Percentiles rank a stretch among this genome's conserved stretches.
These are phyloP conservation scores for Gari tellinella DNA, from an alignment of 2,888 invertebrate genomes.

Conservation along the genomic window DNA sequence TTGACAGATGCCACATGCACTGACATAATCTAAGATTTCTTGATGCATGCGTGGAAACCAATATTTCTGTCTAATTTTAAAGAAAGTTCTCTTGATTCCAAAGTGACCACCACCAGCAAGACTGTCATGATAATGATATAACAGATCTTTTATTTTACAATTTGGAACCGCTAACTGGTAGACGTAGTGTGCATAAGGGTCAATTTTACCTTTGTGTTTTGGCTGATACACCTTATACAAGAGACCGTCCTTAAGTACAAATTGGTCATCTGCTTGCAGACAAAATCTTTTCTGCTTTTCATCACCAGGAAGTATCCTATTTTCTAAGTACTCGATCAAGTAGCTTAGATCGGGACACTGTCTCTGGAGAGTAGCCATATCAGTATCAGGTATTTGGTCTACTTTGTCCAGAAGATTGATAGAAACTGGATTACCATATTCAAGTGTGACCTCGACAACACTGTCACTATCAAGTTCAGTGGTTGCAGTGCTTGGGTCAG, in stretches of 20 bases:
- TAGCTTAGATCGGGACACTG: constrained; percentile 15
- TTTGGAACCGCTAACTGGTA: no score
- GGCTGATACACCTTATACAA: constrained; percentile 20
- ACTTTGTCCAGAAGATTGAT: constrained; percentile 3
- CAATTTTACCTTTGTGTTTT: constrained; percentile 26
- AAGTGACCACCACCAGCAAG: constrained; percentile 33
- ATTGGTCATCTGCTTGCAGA: constrained; percentile 9
- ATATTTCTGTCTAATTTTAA: constrained; percentile 14
- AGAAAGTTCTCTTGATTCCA: constrained; percentile 21
- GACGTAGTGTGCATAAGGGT: constrained; percentile 12
- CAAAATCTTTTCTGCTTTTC: constrained; percentile 18
- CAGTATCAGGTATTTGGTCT: not conserved
- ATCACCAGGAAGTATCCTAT: not conserved
- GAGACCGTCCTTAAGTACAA: constrained; percentile 15
- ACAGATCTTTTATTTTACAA: constrained; percentile 11
- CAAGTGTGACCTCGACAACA: not conserved
- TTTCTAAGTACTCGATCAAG: constrained; percentile 7
- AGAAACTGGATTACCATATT: constrained; percentile 4
- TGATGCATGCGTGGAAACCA: constrained; percentile 29
- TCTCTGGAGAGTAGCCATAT: constrained; percentile 8
- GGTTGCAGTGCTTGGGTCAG: no score
- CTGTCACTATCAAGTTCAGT: no score
- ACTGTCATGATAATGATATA: constrained; percentile 29
- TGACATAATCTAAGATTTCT: constrained; percentile 18
- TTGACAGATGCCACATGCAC: constrained; percentile 6